Evolutionary conservation across 2,113 vertebrate genomes (phyloP), one percentile per base, ranked within the genome.

Genomic region (Thamnophis sirtalis): DNA sequence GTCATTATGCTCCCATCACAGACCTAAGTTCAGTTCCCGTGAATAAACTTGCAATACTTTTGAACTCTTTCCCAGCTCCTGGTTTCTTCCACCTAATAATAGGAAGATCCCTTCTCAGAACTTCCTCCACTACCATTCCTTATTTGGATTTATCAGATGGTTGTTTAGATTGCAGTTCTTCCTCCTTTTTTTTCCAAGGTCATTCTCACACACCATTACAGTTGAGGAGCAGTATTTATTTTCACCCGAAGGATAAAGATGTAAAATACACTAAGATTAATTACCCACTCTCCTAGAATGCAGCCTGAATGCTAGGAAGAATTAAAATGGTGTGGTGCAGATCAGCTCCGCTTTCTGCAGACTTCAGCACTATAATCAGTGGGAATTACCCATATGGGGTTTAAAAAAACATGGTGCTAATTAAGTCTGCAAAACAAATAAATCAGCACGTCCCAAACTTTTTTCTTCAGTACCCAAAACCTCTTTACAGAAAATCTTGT

Each of bases 321-420:
- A 94, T 93, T 95, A 94, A 91, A 80, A 80, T 88, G 87, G 89
- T 51, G 13, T 84, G 60, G 68, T 49, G 56, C 54, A 84, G 80
- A 95, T 96, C 80, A 50, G 91, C 95, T 96, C 94, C 95, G 49
- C 90, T 95, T 93, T 92, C 93, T 94, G 93, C 92, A 92, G 90
- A 90, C 94, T 90, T 92, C 50, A 88, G 86, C 84, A 90, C 91
- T 94, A 85, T 93, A 95, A 96, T 96, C 93, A 95, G 95, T 92
- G 95, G 93, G 95, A 96, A 95, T 96, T 95, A 94, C 86, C 91
- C 91, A 92, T 94, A 91, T 94, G 91, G 92, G 90, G 24, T 92
- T 96, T 95, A 93, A 90, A 93, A 28, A 28, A 11, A 4, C 89
- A 91, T 56, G 95, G 58, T 91, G 90, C 94, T 95, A 95, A 95